Evolutionary conservation across 1,140 invertebrate species (phyloP).

Genomic region (Copidosoma floridanum): DNA sequence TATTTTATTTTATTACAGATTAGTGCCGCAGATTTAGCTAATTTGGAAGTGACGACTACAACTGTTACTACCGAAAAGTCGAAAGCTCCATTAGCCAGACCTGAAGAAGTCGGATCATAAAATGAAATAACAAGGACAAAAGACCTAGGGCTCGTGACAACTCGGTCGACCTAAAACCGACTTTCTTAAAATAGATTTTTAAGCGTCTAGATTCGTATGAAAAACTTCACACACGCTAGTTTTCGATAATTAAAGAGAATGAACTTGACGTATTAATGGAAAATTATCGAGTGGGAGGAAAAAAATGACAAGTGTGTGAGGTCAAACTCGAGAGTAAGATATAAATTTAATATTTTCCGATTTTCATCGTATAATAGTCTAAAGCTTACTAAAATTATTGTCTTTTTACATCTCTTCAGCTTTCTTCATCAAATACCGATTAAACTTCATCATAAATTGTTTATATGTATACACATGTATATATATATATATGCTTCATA

Average conservation of each 20-base stretch:
- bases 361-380: no score
- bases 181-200: constrained; percentile 38
- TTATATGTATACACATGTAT: no score
- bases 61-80: constrained; percentile 55
- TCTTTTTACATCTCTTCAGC: no score
- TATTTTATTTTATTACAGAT: constrained; percentile 41
- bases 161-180: no score
- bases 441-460: no score
- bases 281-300: constrained; percentile 17
- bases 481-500: no score
- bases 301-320: background rate
- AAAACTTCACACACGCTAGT: constrained; percentile 24
- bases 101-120: constrained; percentile 53
- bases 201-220: no score
- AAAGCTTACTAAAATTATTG: no score
- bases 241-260: constrained; percentile 11
- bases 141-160: no score
- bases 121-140: background rate
- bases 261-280: constrained; percentile 23
- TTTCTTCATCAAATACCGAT: no score
- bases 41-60: constrained; percentile 52
- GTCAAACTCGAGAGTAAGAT: background rate
- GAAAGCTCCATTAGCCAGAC: constrained; percentile 51
- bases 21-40: constrained; percentile 52
- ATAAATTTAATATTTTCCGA: no score